Base-by-base conservation (phyloP, 2,888 invertebrate genomes). In the Rhodophaea formosa region DNA sequence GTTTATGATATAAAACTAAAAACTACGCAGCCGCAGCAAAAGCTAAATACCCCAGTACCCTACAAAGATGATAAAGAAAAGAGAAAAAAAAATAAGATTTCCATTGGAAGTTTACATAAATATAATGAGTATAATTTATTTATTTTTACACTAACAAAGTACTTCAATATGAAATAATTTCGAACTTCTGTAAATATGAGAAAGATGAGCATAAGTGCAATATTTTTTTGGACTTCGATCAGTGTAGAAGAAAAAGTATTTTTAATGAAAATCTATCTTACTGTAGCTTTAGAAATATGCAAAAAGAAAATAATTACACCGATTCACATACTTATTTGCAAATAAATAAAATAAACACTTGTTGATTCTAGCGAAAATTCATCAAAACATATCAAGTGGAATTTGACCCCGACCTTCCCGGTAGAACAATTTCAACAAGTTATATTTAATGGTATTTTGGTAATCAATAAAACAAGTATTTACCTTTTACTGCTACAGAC, bases 401-500 rank as follows among this genome's bases (percentile, higher is more conserved):
- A 67, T 81, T 80, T 79, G 79, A 78, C 75, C 77, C 75, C 75
- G 14, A 53, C 29, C 61, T 49, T 45, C 42, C n/a, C n/a, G 39
- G 12, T 39, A 58, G 16, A 3, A 53, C 42, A 52, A 49, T 16
- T 30, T 16, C 8, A 23, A 39, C 7, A 12, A 39, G 39, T 10
- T 39, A 39, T 39, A 39, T 39, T 3, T n/a, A 39, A 16, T 54
- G 15, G 10, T 17, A 16, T 12, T 10, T n/a, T 39, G 0, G n/a
- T 7, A 5, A 39, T 7, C 14, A 44, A 32, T 43, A 6, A 15
- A 44, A 39, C 39, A 12, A 8, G 44, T 53, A n/a, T 73, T 65
- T 69, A 88, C 91, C 91, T 82, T 91, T 91, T 57, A 83, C 82
- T 63, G 90, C 80, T 55, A 75, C 83, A 56, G 91, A 84, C 91